Evolutionary conservation across 2,888 invertebrate species (phyloP).

Genomic region (Bombylius discolor): DNA sequence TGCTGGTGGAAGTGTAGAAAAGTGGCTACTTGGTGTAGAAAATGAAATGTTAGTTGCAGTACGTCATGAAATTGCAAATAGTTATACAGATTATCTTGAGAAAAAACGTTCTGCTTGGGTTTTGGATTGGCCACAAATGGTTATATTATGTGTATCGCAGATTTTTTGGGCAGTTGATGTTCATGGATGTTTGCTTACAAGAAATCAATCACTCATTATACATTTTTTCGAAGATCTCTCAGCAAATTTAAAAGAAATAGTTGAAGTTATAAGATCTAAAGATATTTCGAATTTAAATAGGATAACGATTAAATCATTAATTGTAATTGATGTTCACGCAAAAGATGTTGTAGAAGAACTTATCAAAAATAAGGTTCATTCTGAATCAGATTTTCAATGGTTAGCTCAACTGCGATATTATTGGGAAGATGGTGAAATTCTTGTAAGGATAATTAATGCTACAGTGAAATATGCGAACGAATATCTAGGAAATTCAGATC

Average conservation of each 20-base stretch:
- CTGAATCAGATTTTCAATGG: constrained; percentile 56
- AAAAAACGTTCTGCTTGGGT: constrained; percentile 42
- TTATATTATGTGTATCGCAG: constrained; percentile 45
- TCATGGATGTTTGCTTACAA: constrained; percentile 40
- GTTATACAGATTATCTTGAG: constrained; percentile 34
- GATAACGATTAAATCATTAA: constrained; percentile 53
- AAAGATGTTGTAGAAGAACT: constrained; percentile 51
- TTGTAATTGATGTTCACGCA: constrained; percentile 59
- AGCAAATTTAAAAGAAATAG: constrained; percentile 42
- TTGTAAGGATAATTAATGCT: constrained; percentile 53
- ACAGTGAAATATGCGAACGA: constrained; percentile 57
- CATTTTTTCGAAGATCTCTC: constrained; percentile 37
- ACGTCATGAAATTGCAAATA: constrained; percentile 32
- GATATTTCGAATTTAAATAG: constrained; percentile 44
- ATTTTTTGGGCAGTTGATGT: constrained; percentile 55
- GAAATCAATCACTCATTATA: constrained; percentile 34
- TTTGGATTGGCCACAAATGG: constrained; percentile 49
- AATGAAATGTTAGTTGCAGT: constrained; percentile 47
- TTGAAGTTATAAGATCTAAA: constrained; percentile 44
- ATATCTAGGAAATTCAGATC: constrained; percentile 54
- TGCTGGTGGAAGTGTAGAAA: constrained; percentile 47
- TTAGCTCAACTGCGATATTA: constrained; percentile 58
- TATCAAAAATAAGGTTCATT: constrained; percentile 38
- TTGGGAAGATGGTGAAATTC: constrained; percentile 44
- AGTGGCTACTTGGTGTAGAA: constrained; percentile 52